These are phyloP conservation scores for Epizoanthus stellaris DNA, from an alignment of 92 coral and sea anemone genomes.

Conservation along the genomic window DNA sequence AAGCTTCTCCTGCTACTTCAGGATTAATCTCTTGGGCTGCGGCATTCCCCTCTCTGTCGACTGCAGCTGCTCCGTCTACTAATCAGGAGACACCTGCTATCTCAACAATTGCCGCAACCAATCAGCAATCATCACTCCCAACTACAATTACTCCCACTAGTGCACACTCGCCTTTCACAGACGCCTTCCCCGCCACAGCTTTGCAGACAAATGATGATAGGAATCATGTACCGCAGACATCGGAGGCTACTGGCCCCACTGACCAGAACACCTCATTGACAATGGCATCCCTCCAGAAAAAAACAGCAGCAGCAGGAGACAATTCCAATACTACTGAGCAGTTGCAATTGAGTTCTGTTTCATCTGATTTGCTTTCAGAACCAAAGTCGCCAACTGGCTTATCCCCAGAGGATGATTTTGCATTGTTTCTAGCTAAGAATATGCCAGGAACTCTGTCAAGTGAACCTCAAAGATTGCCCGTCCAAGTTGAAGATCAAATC, in stretches of 20 bases:
- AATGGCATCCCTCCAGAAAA: neutral
- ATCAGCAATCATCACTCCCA: neutral
- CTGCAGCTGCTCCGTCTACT: constrained; percentile 1
- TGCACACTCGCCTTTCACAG: constrained; percentile 15
- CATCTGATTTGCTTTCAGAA: neutral
- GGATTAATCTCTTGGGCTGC: constrained; percentile 88
- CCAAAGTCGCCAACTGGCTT: neutral
- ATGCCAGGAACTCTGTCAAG: constrained; percentile 1
- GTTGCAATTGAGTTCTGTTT: neutral
- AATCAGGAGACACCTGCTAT: constrained; percentile 4
- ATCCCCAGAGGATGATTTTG: constrained; percentile 19
- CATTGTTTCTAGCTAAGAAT: constrained; percentile 6
- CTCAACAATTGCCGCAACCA: neutral
- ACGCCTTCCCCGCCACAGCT: constrained; percentile 21
- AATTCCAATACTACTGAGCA: neutral
- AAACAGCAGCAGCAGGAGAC: neutral
- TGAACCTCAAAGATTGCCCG: neutral
- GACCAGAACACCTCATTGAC: neutral
- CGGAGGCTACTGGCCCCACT: constrained; percentile 6
- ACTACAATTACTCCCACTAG: neutral
- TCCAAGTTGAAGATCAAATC: constrained; percentile 2
- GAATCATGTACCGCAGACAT: neutral
- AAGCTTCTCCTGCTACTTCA: constrained; percentile 52
- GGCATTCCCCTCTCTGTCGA: constrained; percentile 57
- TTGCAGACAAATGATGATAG: neutral